phyloP scores from a whole-genome alignment of 2,113 vertebrate species.

The Mesembrinibis cayennensis region DNA sequence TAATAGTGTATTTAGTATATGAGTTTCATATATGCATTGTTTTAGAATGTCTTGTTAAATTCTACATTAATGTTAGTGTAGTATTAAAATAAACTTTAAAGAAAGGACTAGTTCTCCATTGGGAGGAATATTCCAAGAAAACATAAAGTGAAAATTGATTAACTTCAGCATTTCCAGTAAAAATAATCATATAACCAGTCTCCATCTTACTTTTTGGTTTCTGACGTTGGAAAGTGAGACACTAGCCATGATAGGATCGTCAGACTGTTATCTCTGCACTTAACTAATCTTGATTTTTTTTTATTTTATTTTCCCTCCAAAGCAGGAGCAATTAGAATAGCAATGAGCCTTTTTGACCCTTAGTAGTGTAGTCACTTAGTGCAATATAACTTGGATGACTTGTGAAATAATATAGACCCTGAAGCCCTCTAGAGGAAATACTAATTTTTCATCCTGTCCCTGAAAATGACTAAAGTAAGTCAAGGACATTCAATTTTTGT shows the following conservation, averaged over 20 bases:
- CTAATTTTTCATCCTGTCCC: conserved; percentile 23
- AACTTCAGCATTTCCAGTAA: neutral
- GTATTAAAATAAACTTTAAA: neutral
- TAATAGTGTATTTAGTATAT: neutral
- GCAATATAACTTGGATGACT: neutral
- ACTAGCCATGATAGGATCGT: neutral
- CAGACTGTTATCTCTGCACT: neutral
- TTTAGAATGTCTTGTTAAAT: neutral
- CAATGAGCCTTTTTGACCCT: neutral
- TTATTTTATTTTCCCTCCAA: neutral
- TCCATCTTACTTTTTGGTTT: neutral
- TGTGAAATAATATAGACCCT: neutral
- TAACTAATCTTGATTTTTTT: neutral
- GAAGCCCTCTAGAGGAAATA: conserved; percentile 58
- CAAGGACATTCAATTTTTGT: neutral
- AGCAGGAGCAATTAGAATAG: neutral
- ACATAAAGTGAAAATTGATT: neutral
- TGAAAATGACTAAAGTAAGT: neutral
- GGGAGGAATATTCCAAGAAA: neutral
- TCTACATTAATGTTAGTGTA: neutral
- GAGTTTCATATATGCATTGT: neutral
- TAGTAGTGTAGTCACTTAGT: neutral
- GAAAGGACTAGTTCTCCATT: neutral
- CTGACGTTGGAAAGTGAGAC: neutral
- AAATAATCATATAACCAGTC: neutral